Conservation (phyloP, 2,888 invertebrate genomes). For the Biston stratarius region DNA sequence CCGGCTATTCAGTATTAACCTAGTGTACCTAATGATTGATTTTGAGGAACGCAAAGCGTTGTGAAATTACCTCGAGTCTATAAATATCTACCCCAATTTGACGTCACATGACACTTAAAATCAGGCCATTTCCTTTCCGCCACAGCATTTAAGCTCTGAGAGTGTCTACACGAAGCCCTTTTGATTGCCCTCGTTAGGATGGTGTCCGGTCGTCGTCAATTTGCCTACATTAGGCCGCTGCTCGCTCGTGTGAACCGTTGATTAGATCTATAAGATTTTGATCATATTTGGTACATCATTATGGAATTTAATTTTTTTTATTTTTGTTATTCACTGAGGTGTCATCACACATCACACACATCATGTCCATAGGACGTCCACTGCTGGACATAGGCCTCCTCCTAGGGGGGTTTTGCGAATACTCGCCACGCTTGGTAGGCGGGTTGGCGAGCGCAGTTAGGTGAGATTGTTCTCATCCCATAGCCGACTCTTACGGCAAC, state of each 20-base stretch:
- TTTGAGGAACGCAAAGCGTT: too few species aligned
- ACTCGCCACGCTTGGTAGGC: too few species aligned
- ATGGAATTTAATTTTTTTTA: neutral
- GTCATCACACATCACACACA: too few species aligned
- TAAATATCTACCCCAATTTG: slow-evolving; percentile 18
- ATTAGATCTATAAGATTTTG: slow-evolving; percentile 11
- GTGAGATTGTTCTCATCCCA: too few species aligned
- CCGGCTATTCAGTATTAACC: too few species aligned
- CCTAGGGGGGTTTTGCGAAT: too few species aligned
- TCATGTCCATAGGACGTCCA: too few species aligned
- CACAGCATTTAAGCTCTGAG: slow-evolving; percentile 22
- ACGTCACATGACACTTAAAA: slow-evolving; percentile 30
- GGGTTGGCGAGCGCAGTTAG: too few species aligned
- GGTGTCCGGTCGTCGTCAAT: slow-evolving; percentile 37
- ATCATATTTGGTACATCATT: neutral
- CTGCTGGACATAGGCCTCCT: too few species aligned
- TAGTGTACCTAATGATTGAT: neutral
- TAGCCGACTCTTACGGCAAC: too few species aligned
- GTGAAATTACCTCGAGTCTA: neutral
- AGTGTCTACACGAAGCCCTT: slow-evolving; percentile 24
- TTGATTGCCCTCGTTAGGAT: slow-evolving; percentile 21
- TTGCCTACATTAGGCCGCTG: slow-evolving; percentile 35
- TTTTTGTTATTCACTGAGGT: neutral
- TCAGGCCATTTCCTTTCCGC: slow-evolving; percentile 27
- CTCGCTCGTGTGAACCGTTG: slow-evolving; percentile 18